phyloP scores from a whole-genome alignment of 1,140 invertebrate species.

The Lamellibrachia luymesi region DNA sequence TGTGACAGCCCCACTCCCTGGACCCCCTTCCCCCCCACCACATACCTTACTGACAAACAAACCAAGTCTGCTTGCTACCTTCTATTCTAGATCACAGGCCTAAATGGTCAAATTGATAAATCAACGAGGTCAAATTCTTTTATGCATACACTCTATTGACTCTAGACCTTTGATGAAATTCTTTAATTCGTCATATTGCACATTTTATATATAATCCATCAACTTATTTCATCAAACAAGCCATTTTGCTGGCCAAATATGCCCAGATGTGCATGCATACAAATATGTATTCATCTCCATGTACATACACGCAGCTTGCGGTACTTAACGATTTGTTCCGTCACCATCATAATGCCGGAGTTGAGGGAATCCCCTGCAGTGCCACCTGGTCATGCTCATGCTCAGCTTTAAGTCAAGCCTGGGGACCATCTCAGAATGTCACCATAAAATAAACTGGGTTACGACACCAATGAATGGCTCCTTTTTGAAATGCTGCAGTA shows the following conservation, averaged over 20 bases:
- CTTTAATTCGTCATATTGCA: neutral
- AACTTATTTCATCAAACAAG: neutral
- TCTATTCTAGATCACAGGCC: neutral
- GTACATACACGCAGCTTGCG: neutral
- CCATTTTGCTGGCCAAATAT: neutral
- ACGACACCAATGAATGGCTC: neutral
- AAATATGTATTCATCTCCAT: conserved; percentile 3
- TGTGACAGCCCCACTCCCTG: neutral
- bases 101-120: neutral
- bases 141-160: neutral
- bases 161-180: neutral
- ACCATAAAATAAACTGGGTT: neutral
- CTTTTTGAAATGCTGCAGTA: neutral
- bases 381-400: neutral
- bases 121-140: neutral
- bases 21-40: no score
- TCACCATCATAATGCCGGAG: neutral
- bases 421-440: neutral
- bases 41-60: neutral
- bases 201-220: neutral
- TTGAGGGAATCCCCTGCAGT: neutral
- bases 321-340: neutral
- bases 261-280: neutral
- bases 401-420: neutral
- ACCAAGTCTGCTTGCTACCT: neutral